These are phyloP conservation scores for Eulimnadia texana DNA, from an alignment of 1,140 invertebrate species.

Conservation along the genomic window DNA sequence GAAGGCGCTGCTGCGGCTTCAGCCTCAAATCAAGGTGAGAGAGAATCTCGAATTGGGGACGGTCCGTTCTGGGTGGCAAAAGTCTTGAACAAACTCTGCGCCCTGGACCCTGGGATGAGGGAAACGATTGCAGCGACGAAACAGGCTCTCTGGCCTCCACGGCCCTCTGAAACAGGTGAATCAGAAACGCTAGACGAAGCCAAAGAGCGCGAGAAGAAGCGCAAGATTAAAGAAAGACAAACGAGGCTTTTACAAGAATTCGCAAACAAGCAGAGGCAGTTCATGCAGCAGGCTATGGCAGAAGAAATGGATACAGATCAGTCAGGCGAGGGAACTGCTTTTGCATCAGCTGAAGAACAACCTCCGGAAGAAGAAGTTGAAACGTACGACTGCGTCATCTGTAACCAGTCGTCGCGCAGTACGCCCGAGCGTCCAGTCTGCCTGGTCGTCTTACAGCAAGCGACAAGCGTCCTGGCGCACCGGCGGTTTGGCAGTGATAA, in stretches of 20 bases:
- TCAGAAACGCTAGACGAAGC: conserved; percentile 60
- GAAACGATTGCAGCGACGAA: conserved; percentile 49
- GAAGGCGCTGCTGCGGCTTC: conserved; percentile 26
- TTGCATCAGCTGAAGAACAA: neutral
- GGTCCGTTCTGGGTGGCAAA: conserved; percentile 71
- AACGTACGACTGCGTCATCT: conserved; percentile 92
- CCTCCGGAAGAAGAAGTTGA: conserved; percentile 12
- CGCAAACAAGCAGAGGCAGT: conserved; percentile 75
- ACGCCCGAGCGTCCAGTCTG: conserved; percentile 77
- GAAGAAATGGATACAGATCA: conserved; percentile 9
- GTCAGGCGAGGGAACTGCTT: conserved; percentile 6
- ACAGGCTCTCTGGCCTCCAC: conserved; percentile 50
- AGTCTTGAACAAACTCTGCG: conserved; percentile 53
- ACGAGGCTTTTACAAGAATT: conserved; percentile 85
- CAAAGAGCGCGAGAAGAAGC: conserved; percentile 55
- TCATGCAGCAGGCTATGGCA: conserved; percentile 65
- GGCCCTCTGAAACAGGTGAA: conserved; percentile 25
- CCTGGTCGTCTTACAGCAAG: conserved; percentile 65
- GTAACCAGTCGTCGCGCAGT: conserved; percentile 73
- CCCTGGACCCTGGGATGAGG: conserved; percentile 41
- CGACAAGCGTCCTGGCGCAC: conserved; percentile 66
- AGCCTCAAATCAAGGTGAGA: conserved; percentile 19
- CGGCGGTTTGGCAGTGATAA: conserved; percentile 28
- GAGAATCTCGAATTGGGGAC: conserved; percentile 53
- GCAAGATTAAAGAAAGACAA: conserved; percentile 72